Conservation (phyloP, 2,113 vertebrate genomes). For the Orthochromis indermauri region DNA sequence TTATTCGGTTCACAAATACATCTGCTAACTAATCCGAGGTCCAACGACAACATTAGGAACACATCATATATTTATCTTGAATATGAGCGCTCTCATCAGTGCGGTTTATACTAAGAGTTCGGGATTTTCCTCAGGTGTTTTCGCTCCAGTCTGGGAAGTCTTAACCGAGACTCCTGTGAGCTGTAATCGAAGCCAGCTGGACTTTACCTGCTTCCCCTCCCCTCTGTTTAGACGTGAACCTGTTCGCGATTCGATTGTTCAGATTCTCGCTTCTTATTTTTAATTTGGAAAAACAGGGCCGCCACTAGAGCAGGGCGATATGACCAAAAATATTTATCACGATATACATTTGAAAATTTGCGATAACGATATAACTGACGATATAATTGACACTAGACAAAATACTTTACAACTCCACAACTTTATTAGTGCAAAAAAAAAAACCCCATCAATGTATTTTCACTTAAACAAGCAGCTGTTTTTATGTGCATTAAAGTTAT, state of each 20-base stretch:
- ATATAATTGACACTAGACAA: too few relatives aligned
- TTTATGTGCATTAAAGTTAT: too few relatives aligned
- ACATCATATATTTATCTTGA: neutral
- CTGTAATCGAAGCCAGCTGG: neutral
- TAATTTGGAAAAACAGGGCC: neutral
- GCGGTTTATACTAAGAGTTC: accelerated
- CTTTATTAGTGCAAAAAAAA: too few relatives aligned
- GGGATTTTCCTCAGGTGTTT: neutral
- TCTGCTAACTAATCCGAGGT: constrained; percentile 38
- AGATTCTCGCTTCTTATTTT: neutral
- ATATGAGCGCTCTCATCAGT: neutral
- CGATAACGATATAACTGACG: too few relatives aligned
- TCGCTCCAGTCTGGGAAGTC: neutral
- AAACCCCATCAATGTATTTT: too few relatives aligned
- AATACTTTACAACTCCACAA: too few relatives aligned
- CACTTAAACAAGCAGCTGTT: too few relatives aligned
- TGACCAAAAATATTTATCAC: too few relatives aligned
- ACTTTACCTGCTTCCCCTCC: neutral
- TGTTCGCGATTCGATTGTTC: neutral
- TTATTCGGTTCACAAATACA: constrained; percentile 23
- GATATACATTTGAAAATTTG: too few relatives aligned
- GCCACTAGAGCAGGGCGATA: too few relatives aligned
- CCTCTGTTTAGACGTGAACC: neutral
- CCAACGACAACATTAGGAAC: neutral
- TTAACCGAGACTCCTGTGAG: neutral